phyloP scores from a whole-genome alignment of 2,888 invertebrate species.

The Trypoxylon attenuatum region DNA sequence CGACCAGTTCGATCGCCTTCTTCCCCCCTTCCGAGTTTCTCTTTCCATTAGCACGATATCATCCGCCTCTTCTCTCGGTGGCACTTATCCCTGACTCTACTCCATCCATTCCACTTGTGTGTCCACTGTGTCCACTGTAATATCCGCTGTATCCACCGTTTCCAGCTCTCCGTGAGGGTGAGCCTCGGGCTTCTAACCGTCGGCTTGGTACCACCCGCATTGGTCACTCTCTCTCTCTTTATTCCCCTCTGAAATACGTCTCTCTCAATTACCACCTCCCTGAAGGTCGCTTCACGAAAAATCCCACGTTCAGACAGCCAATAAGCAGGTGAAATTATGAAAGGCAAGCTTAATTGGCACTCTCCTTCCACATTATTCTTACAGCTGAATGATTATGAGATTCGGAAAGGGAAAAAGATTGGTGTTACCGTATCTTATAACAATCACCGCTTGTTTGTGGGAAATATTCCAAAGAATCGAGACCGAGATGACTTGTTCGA shows the following conservation, averaged over 20 bases:
- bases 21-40: too few species aligned
- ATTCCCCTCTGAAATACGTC: too few species aligned
- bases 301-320: conserved; percentile 69
- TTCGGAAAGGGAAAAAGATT: conserved; percentile 99
- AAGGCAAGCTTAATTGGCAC: conserved; percentile 76
- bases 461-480: conserved; percentile 99
- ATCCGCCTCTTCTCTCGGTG: conserved; percentile 5
- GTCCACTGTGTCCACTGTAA: too few species aligned
- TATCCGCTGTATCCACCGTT: too few species aligned
- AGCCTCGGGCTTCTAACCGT: too few species aligned
- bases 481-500: conserved; percentile 99
- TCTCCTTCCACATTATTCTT: conserved; percentile 92
- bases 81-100: background rate
- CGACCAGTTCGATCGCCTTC: conserved; percentile 8
- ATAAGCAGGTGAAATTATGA: conserved; percentile 70
- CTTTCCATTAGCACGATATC: conserved; percentile 23
- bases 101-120: too few species aligned
- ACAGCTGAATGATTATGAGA: conserved; percentile 99
- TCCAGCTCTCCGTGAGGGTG: too few species aligned
- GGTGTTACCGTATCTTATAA: conserved; percentile 99
- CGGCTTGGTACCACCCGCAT: too few species aligned
- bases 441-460: conserved; percentile 99
- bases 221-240: too few species aligned
- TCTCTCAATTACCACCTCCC: conserved; percentile 31
- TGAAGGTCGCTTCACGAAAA: conserved; percentile 57